Conservation (phyloP, 1,140 invertebrate genomes). For the Drosophila nikananu region DNA sequence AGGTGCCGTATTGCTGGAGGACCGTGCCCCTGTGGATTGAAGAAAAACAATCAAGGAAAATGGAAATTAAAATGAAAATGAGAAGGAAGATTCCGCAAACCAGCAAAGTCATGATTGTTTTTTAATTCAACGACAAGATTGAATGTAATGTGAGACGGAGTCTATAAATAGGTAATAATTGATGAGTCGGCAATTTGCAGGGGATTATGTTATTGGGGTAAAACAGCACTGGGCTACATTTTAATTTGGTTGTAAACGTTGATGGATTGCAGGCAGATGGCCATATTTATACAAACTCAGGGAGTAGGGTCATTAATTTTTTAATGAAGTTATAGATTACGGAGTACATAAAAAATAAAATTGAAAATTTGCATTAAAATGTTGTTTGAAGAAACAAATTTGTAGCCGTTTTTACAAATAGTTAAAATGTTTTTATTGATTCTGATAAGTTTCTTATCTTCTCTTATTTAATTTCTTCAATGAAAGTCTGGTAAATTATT, state of each 20-base stretch:
- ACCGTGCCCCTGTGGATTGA: slow-evolving; percentile 89
- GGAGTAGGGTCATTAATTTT: not conserved
- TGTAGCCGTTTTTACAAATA: not conserved
- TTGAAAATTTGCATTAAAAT: not conserved
- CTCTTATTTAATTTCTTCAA: too few species aligned
- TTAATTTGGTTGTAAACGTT: slow-evolving; percentile 1
- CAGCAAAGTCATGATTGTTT: slow-evolving; percentile 26
- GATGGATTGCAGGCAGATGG: not conserved
- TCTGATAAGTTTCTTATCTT: too few species aligned
- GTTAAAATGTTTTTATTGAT: not conserved
- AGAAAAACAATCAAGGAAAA: not conserved
- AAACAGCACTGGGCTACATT: slow-evolving; percentile 35
- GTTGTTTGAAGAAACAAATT: too few species aligned
- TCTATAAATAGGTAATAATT: slow-evolving; percentile 51
- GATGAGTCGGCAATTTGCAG: slow-evolving; percentile 54
- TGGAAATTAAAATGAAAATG: slow-evolving; percentile 62
- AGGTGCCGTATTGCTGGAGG: slow-evolving; percentile 90
- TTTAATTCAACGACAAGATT: slow-evolving; percentile 41
- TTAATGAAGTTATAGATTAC: not conserved
- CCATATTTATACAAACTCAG: not conserved
- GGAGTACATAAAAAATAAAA: not conserved
- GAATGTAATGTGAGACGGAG: slow-evolving; percentile 24
- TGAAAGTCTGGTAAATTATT: too few species aligned
- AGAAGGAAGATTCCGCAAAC: slow-evolving; percentile 24
- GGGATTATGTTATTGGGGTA: slow-evolving; percentile 1